Evolutionary conservation across 2,888 invertebrate species (phyloP), one percentile per base, ranked within the genome.

Genomic region (Amphipyra berbera): DNA sequence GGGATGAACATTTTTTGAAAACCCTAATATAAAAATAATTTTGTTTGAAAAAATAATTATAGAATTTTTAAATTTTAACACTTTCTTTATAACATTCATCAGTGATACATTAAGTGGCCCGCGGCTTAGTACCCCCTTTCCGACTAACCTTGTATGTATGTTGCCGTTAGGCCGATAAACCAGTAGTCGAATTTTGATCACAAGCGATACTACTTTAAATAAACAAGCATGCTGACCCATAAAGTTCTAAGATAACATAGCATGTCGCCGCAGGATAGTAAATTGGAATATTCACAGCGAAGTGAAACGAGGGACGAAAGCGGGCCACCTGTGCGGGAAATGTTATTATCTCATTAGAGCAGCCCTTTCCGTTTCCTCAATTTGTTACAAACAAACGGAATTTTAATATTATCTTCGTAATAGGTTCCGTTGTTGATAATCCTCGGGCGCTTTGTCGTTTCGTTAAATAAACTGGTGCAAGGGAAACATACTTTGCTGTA

Each of bases 261-360:
- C 52, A 61, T 63, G 68, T 61, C 53, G 48, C 81, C 73, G 46
- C 73, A 68, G 66, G 79, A 76, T 78, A 79, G 79, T 81, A 78
- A 81, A 79, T 79, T 81, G 67, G 58, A 73, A 79, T 73, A 78
- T 81, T 81, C 73, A 70, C 68, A 71, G 74, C 46, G 58, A 33
- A 38, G 48, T 45, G 44, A 55, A 61, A 67, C 47, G 65, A 64
- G 69, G 68, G 61, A 61, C 67, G 63, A 67, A 21, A 71, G 68
- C 67, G 64, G 81, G 76, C 82, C 88, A 89, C 89, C 89, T 89
- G 89, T 81, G 86, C 82, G 82, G 82, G 78, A 85, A 89, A 88
- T 86, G 88, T 91, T 91, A 89, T 90, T 90, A 90, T 91, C 90
- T 91, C 90, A 90, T 91, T 91, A 91, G 86, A 82, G 61, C 72